phyloP scores from a whole-genome alignment of 2,113 vertebrate species.

The Bubalus kerabau region DNA sequence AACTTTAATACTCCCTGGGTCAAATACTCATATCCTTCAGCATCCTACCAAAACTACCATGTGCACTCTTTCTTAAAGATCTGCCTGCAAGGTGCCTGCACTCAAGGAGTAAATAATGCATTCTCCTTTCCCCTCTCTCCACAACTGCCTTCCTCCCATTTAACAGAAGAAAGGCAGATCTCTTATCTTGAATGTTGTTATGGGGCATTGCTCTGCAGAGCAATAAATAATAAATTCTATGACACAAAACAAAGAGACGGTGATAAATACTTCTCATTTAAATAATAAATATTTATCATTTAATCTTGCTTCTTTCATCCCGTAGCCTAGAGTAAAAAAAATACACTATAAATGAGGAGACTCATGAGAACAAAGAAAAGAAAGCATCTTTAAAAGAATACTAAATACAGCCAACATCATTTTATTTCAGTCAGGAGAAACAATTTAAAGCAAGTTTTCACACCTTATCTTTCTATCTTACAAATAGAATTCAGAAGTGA shows the following conservation, averaged over 20 bases:
- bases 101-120: neutral
- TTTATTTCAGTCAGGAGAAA: neutral
- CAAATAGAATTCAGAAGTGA: neutral
- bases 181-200: neutral
- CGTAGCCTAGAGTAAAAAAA: neutral
- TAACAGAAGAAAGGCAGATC: neutral
- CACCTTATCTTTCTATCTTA: neutral
- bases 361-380: neutral
- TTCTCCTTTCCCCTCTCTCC: neutral
- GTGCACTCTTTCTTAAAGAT: neutral
- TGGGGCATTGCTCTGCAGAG: neutral
- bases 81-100: neutral
- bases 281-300: neutral
- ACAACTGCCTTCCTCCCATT: neutral
- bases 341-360: neutral
- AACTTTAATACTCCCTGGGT: neutral
- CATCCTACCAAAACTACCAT: neutral
- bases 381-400: neutral
- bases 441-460: slow-evolving; percentile 18
- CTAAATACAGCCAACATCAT: neutral
- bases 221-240: neutral
- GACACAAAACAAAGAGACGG: neutral
- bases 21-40: neutral
- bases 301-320: neutral
- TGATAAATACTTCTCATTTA: slow-evolving; percentile 4